phyloP scores from a whole-genome alignment of 2,113 vertebrate genomes.

The Eulemur rufifrons region DNA sequence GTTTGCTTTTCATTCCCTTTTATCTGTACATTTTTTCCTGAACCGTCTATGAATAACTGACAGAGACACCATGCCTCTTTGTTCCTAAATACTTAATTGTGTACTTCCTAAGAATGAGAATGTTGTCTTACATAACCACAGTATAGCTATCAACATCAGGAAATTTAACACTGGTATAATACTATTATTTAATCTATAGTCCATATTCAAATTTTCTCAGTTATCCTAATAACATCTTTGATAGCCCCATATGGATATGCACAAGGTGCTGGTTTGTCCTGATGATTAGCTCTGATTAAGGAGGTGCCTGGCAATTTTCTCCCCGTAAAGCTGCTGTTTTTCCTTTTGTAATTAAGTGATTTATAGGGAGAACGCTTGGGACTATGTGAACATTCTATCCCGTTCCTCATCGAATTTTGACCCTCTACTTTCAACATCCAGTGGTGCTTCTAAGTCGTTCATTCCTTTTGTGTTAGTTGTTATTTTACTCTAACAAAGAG shows the following conservation, averaged over 20 bases:
- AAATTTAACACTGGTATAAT: background rate
- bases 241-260: background rate
- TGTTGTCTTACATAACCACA: background rate
- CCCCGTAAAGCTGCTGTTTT: background rate
- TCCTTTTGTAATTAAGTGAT: background rate
- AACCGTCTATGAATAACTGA: background rate
- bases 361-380: background rate
- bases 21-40: background rate
- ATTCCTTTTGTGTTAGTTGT: background rate
- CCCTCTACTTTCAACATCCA: background rate
- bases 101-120: background rate
- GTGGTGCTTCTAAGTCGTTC: background rate
- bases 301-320: background rate
- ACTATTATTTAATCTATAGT: background rate
- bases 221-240: background rate
- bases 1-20: background rate
- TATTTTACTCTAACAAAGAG: background rate
- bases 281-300: background rate
- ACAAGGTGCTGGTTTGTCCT: background rate
- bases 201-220: background rate
- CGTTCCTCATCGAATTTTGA: background rate
- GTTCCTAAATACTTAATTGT: background rate
- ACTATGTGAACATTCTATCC: background rate
- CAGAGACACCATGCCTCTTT: background rate
- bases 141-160: background rate